Evolutionary conservation across 1,140 invertebrate species (phyloP), one percentile per base, ranked within the genome.

Genomic region (Mamestra configurata): DNA sequence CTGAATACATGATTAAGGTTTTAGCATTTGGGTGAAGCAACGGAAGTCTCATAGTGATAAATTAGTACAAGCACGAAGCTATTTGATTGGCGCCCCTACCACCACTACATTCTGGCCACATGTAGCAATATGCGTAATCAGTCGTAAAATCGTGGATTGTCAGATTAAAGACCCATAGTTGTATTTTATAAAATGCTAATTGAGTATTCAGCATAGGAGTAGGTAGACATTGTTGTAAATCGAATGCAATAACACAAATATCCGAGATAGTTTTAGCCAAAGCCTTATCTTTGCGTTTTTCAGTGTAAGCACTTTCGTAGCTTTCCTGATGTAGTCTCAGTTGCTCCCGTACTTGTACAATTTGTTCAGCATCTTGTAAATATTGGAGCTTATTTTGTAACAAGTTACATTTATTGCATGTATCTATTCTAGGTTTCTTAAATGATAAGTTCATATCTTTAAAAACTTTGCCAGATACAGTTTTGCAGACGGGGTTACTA

Each of bases 161-260:
- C 51, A 94, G 80, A 75, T 94, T 94, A 59, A 84, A 94, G 2
- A 86, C 93, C 89, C 92, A 93, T 24, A 94, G 57, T 51, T 61
- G 27, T 31, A 6, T 46, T 46, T 46, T 46, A 46, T 46, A 46
- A 46, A 46, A 46, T 46, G 43, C 43, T 13, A 10, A 46, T 46
- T 46, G 43, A 13, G 43, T 46, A 46, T 15, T 46, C 15, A 46
- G 15, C 15, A 46, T 11, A 46, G 43, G 8, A 13, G 43, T 46
- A 10, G 43, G 43, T 46, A 46, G 15, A 46, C 43, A 46, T 46
- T 46, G 43, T 15, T 77, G 75, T 31, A 77, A 77, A 66, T 77
- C 75, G 46, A 77, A 77, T 6, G 75, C 59, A 31, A 77, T 43
- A 27, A 66, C 75, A 61, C 55, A 64, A 4, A 20, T 27, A 49